Conservation (phyloP, 2,113 vertebrate genomes). For the Toxostoma redivivum region DNA sequence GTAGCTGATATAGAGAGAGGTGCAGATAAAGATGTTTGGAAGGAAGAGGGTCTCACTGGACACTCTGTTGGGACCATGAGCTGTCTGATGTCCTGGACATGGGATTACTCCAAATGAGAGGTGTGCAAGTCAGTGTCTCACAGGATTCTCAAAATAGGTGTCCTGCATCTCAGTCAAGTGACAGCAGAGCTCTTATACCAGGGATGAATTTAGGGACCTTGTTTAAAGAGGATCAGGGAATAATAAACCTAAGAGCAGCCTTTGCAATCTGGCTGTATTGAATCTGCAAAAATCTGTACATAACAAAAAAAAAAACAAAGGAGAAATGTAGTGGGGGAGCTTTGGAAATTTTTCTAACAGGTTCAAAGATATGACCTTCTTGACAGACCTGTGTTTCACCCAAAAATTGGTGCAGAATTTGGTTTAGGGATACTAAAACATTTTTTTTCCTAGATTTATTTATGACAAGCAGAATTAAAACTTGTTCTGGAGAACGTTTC, state of each 20-base stretch:
- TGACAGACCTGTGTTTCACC: neutral
- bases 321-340: neutral
- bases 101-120: neutral
- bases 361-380: neutral
- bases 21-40: neutral
- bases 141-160: neutral
- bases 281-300: neutral
- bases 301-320: neutral
- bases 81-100: neutral
- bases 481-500: neutral
- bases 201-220: neutral
- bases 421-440: neutral
- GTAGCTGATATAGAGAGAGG: neutral
- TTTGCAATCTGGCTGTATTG: neutral
- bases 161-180: neutral
- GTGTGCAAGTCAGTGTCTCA: neutral
- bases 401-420: neutral
- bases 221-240: constrained; percentile 38
- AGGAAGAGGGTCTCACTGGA: neutral
- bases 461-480: neutral
- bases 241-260: constrained; percentile 38
- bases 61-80: neutral
- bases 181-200: neutral
- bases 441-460: neutral
- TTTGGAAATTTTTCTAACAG: neutral